phyloP scores from a whole-genome alignment of 1,140 invertebrate species.

The Eurosta solidaginis region DNA sequence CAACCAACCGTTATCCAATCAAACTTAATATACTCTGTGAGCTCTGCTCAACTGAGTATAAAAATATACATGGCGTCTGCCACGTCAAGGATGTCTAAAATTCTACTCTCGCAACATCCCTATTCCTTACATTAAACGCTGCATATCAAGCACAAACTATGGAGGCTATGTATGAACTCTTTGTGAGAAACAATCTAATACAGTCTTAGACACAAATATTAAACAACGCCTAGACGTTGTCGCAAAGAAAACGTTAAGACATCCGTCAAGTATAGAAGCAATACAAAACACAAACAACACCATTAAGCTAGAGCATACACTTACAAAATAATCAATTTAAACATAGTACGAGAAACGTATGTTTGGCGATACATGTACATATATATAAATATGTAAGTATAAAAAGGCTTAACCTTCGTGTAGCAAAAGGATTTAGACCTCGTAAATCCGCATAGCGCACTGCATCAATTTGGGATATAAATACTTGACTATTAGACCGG shows the following conservation, averaged over 20 bases:
- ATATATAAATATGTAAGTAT: not conserved
- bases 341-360: too few relatives aligned
- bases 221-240: not conserved
- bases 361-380: too few relatives aligned
- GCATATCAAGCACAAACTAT: too few relatives aligned
- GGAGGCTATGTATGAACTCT: not conserved
- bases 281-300: not conserved
- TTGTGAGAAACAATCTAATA: slow-evolving; percentile 7
- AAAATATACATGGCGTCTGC: too few relatives aligned
- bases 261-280: not conserved
- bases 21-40: too few relatives aligned
- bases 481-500: not conserved
- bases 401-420: slow-evolving; percentile 12
- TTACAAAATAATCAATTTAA: not conserved
- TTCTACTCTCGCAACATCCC: not conserved
- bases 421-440: not conserved
- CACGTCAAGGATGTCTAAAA: too few relatives aligned
- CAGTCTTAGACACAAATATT: not conserved
- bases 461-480: not conserved
- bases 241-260: not conserved
- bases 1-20: too few relatives aligned
- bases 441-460: not conserved
- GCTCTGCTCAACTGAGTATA: too few relatives aligned
- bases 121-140: too few relatives aligned
- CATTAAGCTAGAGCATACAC: not conserved